These are phyloP conservation scores for Apotomis betuletana DNA, from an alignment of 2,888 invertebrate genomes.

Conservation along the genomic window DNA sequence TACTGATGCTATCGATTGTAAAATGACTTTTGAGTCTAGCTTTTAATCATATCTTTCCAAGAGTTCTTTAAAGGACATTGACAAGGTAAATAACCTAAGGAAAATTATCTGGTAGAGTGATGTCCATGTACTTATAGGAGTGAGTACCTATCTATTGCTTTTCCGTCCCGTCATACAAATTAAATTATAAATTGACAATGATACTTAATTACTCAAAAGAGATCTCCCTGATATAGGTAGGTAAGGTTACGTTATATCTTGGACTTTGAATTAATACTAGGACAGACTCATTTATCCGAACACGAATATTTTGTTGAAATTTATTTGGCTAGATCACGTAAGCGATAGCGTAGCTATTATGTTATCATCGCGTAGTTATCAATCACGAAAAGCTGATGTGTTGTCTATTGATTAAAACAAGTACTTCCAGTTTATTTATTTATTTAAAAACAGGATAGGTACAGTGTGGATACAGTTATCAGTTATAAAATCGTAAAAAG, in stretches of 20 bases:
- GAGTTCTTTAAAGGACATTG: constrained; percentile 8
- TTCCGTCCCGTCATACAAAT: background rate
- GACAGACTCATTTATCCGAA: too few species aligned
- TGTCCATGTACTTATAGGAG: background rate
- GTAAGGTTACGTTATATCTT: too few species aligned
- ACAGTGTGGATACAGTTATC: background rate
- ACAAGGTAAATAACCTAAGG: constrained; percentile 10
- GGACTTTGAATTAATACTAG: too few species aligned
- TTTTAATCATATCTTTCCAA: constrained; percentile 1
- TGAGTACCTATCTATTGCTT: background rate
- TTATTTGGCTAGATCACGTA: background rate
- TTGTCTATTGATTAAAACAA: background rate
- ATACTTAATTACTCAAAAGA: too few species aligned
- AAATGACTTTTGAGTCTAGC: background rate
- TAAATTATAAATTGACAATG: too few species aligned
- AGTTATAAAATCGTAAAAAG: background rate
- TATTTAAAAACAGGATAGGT: background rate
- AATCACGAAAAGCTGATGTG: background rate
- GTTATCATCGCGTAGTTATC: background rate
- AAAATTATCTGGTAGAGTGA: constrained; percentile 3
- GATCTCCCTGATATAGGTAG: too few species aligned
- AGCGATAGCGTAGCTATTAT: constrained; percentile 1
- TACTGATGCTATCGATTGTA: background rate
- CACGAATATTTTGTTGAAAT: too few species aligned
- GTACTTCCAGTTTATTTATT: background rate